phyloP scores from a whole-genome alignment of 2,113 vertebrate genomes.

The Calyptomena viridis region DNA sequence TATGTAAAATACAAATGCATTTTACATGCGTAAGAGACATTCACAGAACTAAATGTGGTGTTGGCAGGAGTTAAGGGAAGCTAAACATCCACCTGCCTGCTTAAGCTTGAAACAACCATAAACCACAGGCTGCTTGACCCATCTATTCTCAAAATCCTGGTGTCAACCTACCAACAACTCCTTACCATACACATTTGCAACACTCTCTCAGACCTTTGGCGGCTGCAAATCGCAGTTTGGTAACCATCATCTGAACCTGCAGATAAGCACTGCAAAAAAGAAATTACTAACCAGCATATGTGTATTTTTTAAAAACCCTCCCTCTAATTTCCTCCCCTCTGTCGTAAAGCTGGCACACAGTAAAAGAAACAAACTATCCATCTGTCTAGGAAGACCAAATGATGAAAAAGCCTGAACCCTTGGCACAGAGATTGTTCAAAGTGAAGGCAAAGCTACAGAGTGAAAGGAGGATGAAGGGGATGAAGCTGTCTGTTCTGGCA shows the following conservation, averaged over 20 bases:
- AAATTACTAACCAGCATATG: not conserved
- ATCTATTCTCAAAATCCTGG: not conserved
- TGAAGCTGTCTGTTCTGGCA: not conserved
- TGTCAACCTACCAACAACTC: not conserved
- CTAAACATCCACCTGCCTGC: not conserved
- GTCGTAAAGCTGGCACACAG: not conserved
- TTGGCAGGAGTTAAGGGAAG: not conserved
- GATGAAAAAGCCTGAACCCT: not conserved
- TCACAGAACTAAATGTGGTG: not conserved
- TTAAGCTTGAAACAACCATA: not conserved
- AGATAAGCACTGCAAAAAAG: not conserved
- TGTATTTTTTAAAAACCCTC: accelerated
- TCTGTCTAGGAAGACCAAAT: not conserved
- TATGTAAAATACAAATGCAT: not conserved
- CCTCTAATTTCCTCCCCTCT: not conserved
- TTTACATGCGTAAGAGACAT: not conserved
- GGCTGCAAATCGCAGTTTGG: not conserved
- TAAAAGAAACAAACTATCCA: not conserved
- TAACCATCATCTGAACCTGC: not conserved
- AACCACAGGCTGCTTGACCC: not conserved
- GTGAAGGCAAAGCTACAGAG: not conserved
- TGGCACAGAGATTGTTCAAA: not conserved
- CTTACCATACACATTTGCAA: not conserved
- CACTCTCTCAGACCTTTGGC: not conserved
- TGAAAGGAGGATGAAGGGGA: not conserved